Base-by-base conservation (phyloP, 1,140 invertebrate species). In the Ephestia elutella region DNA sequence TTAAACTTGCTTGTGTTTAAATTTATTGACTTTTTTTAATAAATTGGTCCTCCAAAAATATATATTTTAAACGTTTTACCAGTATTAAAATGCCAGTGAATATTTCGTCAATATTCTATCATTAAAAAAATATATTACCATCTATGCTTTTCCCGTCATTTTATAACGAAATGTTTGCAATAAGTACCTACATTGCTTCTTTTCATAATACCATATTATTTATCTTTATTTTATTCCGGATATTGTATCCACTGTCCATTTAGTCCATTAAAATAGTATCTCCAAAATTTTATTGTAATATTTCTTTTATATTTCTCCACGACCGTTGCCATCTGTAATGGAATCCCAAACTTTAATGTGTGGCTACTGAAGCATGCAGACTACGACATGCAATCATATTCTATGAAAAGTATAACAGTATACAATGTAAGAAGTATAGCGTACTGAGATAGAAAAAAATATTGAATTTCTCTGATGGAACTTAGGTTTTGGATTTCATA, bases 361-460 rank as follows among this genome's bases (percentile, higher is more conserved):
- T 17, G 13, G 13, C 53, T 54, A 57, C 18, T 59, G 48, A 54
- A 62, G 54, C 59, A 44, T 58, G 57, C 51, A 49, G 44, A 54
- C 49, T 28, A 55, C 49, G 13, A 15, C 38, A 10, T 44, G 15
- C 2, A 44, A 7, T 2, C 38, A 44, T 17, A n/a, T 35, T 13
- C 32, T 4, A 9, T 35, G 32, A 35, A 35, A 35, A 13, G 9
- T 9, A 35, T 35, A 11, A 35, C 32, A 8, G 13, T 38, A 15
- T 15, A 17, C 1, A 15, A 10, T 15, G 38, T 15, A 44, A 44
- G 1, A 32, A 4, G 38, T 15, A 15, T 44, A 44, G 38, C 7
- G 13, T 15, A 13, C 15, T 4, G n/a, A n/a, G 38, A 44, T 44
- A 17, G 30, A 5, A 32, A 13, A 44, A 15, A 17, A 44, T 15